Conservation (phyloP, 2,113 vertebrate genomes). For the Chaetops frenatus region DNA sequence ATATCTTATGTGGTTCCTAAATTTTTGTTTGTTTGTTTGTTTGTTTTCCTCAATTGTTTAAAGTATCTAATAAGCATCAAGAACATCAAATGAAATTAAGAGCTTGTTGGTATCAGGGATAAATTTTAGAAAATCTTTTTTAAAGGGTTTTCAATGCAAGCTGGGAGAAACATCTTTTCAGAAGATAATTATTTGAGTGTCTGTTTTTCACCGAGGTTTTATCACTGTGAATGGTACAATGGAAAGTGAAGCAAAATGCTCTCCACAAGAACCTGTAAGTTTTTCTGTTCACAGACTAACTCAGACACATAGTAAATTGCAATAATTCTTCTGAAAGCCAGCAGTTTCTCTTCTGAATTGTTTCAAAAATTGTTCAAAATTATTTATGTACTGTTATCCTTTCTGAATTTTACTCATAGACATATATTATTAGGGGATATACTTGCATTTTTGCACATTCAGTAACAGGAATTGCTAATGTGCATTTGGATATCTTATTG, state of each 20-base stretch:
- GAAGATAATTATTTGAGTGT: neutral
- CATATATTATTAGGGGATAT: neutral
- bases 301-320: neutral
- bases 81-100: neutral
- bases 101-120: neutral
- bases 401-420: neutral
- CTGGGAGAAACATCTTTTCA: neutral
- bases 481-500: neutral
- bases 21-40: too few relatives aligned
- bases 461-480: neutral
- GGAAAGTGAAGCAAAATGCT: neutral
- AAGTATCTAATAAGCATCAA: neutral
- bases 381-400: neutral
- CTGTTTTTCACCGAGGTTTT: neutral
- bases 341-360: neutral
- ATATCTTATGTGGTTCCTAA: neutral
- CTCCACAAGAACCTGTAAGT: neutral
- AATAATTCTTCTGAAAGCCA: neutral
- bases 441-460: neutral
- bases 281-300: neutral
- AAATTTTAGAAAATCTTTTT: neutral
- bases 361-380: neutral
- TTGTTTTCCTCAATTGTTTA: neutral
- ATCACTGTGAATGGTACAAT: neutral
- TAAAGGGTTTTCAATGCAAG: neutral